These are phyloP conservation scores for Acrossocheilus fasciatus DNA, from an alignment of 2,797 vertebrate species.

Conservation along the genomic window DNA sequence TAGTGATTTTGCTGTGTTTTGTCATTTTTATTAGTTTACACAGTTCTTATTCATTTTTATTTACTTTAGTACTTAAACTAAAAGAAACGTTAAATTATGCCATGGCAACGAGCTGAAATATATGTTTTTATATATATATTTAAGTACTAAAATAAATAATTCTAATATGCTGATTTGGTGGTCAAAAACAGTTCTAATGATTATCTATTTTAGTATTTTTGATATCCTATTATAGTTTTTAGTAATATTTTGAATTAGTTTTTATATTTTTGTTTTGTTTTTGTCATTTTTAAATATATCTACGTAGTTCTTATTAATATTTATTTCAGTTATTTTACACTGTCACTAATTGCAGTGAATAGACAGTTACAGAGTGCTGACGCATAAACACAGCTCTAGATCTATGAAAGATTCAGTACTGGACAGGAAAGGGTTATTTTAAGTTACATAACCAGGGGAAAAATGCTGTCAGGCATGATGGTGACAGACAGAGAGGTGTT, in stretches of 20 bases:
- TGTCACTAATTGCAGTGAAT: neutral
- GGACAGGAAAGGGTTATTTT: slow-evolving; percentile 61
- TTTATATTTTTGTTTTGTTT: neutral
- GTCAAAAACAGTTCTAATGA: neutral
- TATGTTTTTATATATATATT: neutral
- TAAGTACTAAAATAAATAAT: neutral
- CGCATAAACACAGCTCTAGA: too few relatives aligned
- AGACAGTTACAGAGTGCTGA: neutral
- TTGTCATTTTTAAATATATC: neutral
- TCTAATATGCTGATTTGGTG: neutral
- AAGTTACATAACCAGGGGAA: slow-evolving; percentile 66
- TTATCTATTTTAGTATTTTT: neutral
- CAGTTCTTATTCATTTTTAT: neutral
- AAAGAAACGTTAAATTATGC: neutral
- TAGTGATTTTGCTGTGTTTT: neutral
- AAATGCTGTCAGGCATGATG: slow-evolving; percentile 69
- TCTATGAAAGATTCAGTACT: neutral
- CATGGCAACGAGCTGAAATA: neutral
- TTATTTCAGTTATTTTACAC: neutral
- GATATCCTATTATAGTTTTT: neutral
- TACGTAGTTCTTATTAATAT: neutral
- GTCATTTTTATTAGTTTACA: neutral
- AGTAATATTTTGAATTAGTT: neutral
- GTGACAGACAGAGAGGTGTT: slow-evolving; percentile 65
- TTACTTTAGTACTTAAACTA: neutral